A percentile compares a stretch with the other conserved stretches of the same genome.
These are phyloP conservation scores for Apodemus speciosus DNA, from an alignment of 2,113 vertebrate genomes.

Conservation along the genomic window DNA sequence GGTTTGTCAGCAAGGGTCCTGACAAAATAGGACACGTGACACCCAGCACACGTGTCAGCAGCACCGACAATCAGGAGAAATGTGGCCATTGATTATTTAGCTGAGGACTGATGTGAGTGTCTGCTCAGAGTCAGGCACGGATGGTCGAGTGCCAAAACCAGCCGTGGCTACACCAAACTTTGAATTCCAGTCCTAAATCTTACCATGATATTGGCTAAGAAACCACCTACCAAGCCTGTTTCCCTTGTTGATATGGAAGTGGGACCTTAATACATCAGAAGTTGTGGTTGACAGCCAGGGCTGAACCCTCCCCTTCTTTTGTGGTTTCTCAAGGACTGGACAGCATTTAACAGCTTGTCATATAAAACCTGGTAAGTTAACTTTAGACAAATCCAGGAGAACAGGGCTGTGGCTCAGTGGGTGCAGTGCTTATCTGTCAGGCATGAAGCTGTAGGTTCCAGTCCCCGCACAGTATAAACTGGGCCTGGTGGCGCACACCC, in stretches of 20 bases:
- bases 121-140: not conserved
- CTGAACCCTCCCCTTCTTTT: not conserved
- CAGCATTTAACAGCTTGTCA: not conserved
- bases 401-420: not conserved
- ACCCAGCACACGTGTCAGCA: not conserved
- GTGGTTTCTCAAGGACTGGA: not conserved
- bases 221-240: not conserved
- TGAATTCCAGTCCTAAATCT: not conserved
- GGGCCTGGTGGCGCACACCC: not conserved
- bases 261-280: not conserved
- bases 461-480: not conserved
- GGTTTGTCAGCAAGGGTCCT: not conserved
- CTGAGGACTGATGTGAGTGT: no score
- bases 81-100: not conserved
- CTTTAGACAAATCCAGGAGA: not conserved
- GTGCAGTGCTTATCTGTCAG: not conserved
- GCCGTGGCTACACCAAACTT: fast-evolving
- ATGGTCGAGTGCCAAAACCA: not conserved
- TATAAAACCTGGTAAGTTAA: not conserved
- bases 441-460: no score
- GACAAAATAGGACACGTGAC: not conserved
- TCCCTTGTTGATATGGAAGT: not conserved
- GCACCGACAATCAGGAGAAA: not conserved
- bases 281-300: fast-evolving
- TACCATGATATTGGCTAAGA: not conserved